These are phyloP conservation scores for Xestia xanthographa DNA, from an alignment of 2,888 invertebrate genomes.

Conservation along the genomic window DNA sequence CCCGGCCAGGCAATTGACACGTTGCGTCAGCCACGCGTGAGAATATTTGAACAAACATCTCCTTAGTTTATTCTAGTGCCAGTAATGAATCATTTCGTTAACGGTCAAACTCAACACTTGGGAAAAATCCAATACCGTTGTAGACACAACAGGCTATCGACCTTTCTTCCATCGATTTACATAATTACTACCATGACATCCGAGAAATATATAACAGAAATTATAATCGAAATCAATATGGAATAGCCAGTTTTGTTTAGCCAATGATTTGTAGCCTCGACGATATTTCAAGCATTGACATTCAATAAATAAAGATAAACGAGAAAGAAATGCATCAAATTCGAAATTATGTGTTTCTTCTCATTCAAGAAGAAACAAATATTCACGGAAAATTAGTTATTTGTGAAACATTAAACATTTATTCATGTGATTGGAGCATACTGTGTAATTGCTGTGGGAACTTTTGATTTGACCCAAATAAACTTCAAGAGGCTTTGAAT, in stretches of 20 bases:
- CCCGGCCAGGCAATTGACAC: slow-evolving; percentile 85
- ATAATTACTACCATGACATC: slow-evolving; percentile 78
- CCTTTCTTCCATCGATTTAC: slow-evolving; percentile 79
- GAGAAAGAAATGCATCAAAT: slow-evolving; percentile 59
- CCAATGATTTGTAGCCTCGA: slow-evolving; percentile 59
- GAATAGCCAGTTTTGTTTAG: slow-evolving; percentile 57
- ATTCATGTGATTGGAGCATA: slow-evolving; percentile 52
- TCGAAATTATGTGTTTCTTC: slow-evolving; percentile 61
- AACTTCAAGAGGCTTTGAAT: slow-evolving; percentile 51
- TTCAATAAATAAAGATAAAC: slow-evolving; percentile 56
- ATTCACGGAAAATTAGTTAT: slow-evolving; percentile 42
- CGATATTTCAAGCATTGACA: slow-evolving; percentile 57
- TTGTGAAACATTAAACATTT: slow-evolving; percentile 51
- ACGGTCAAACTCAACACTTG: slow-evolving; percentile 85
- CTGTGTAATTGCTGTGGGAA: slow-evolving; percentile 61
- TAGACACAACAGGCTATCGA: slow-evolving; percentile 77
- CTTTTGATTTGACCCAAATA: slow-evolving; percentile 54
- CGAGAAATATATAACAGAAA: slow-evolving; percentile 69
- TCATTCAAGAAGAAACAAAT: slow-evolving; percentile 50
- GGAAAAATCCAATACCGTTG: slow-evolving; percentile 80
- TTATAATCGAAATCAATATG: slow-evolving; percentile 69
- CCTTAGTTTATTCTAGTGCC: slow-evolving; percentile 86
- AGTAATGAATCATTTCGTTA: slow-evolving; percentile 89
- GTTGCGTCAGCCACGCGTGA: slow-evolving; percentile 84
- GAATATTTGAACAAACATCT: slow-evolving; percentile 89